phyloP scores from a whole-genome alignment of 2,888 invertebrate genomes.

The Xanthia togata region DNA sequence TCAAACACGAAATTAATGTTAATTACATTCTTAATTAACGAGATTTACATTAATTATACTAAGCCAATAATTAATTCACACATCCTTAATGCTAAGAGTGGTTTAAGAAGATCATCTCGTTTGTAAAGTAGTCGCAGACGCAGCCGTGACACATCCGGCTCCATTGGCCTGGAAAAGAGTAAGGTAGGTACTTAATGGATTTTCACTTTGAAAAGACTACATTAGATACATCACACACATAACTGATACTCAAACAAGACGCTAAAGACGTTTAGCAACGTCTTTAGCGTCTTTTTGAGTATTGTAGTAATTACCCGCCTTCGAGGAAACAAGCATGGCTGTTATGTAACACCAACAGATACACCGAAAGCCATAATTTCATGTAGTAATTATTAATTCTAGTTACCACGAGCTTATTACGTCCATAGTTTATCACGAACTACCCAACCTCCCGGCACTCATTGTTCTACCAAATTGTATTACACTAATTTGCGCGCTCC shows the following conservation, averaged over 20 bases:
- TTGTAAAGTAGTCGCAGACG: not conserved
- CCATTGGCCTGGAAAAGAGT: not conserved
- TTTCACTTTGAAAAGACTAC: not conserved
- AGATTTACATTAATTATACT: constrained; percentile 23
- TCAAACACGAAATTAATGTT: constrained; percentile 14
- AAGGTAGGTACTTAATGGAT: not conserved
- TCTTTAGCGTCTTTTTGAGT: not conserved
- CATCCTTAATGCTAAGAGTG: constrained; percentile 23
- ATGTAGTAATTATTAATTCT: constrained; percentile 62
- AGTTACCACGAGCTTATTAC: constrained; percentile 59
- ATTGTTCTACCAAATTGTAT: constrained; percentile 60
- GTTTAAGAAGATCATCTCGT: not conserved
- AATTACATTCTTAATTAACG: constrained; percentile 43
- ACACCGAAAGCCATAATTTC: constrained; percentile 42
- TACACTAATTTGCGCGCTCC: constrained; percentile 54
- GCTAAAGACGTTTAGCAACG: not conserved
- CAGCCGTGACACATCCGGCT: not conserved
- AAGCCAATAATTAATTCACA: constrained; percentile 46
- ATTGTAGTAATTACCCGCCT: constrained; percentile 16
- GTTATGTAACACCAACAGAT: constrained; percentile 29
- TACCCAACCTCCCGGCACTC: constrained; percentile 51
- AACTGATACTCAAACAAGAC: not conserved
- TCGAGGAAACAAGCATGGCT: constrained; percentile 11
- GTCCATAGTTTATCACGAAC: constrained; percentile 57
- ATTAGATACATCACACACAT: not conserved